Conservation (phyloP, 2,797 vertebrate species). For the Aplochiton taeniatus region DNA sequence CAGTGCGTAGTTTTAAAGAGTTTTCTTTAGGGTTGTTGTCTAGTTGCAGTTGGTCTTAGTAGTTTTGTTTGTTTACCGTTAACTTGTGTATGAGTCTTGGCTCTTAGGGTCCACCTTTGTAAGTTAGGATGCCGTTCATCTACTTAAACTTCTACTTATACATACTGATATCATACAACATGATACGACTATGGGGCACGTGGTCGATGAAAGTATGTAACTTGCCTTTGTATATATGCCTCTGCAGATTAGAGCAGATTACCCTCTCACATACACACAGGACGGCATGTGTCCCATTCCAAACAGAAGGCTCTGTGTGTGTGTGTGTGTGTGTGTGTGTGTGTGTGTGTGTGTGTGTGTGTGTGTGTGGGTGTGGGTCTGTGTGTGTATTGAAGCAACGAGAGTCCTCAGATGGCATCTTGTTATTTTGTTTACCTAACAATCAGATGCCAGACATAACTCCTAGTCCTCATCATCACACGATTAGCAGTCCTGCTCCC, state of each 20-base stretch:
- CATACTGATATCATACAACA: neutral
- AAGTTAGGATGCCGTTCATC: no score
- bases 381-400: no score
- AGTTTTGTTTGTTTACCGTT: no score
- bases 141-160: no score
- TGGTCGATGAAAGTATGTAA: neutral
- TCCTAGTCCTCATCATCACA: neutral
- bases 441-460: neutral
- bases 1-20: neutral
- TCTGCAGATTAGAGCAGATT: slow-evolving; percentile 34
- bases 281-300: no score
- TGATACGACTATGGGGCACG: slow-evolving; percentile 12
- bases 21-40: no score
- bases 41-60: no score
- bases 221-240: neutral
- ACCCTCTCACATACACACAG: slow-evolving; percentile 7
- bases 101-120: no score
- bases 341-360: no score
- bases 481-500: neutral
- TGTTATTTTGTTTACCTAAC: slow-evolving; percentile 2
- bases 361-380: no score
- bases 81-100: no score
- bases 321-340: neutral
- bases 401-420: slow-evolving; percentile 19
- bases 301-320: slow-evolving; percentile 12